A percentile compares a stretch with the other conserved stretches of the same genome.
These are phyloP conservation scores for Mythimna ferrago DNA, from an alignment of 2,888 invertebrate species.

Conservation along the genomic window DNA sequence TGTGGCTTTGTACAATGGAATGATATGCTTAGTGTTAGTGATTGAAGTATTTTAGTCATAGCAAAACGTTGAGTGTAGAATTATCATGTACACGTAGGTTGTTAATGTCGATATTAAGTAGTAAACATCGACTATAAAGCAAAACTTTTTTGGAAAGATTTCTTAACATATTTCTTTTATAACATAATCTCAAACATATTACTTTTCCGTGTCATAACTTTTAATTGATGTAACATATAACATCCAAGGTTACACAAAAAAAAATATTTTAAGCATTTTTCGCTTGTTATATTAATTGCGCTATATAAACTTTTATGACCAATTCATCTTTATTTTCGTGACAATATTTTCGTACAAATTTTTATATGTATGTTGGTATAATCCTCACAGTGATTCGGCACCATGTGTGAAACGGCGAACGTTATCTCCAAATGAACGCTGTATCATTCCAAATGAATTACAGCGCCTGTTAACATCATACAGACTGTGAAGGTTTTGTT, in stretches of 20 bases:
- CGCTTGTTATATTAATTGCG: slow-evolving; percentile 37
- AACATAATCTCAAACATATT: slow-evolving; percentile 10
- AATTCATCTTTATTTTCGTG: slow-evolving; percentile 55
- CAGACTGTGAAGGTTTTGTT: slow-evolving; percentile 70
- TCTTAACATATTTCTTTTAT: slow-evolving; percentile 7
- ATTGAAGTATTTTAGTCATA: background rate
- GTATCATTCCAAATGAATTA: slow-evolving; percentile 74
- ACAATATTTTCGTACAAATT: slow-evolving; percentile 38
- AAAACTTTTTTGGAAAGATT: background rate
- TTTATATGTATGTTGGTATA: slow-evolving; percentile 44
- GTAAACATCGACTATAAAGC: background rate
- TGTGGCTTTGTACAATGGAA: slow-evolving; percentile 14
- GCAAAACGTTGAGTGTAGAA: background rate
- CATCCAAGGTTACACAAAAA: slow-evolving; percentile 11
- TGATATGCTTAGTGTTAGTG: background rate
- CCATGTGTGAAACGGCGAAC: slow-evolving; percentile 55
- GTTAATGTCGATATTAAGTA: background rate
- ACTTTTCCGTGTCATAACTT: slow-evolving; percentile 22
- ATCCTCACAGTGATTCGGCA: slow-evolving; percentile 48
- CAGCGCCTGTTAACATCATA: slow-evolving; percentile 71
- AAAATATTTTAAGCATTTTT: slow-evolving; percentile 4
- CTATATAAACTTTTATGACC: slow-evolving; percentile 43
- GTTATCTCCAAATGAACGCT: slow-evolving; percentile 67
- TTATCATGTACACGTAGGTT: background rate
- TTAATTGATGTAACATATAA: slow-evolving; percentile 29